Evolutionary conservation across 2,113 vertebrate species (phyloP).

Genomic region (Addax nasomaculatus): DNA sequence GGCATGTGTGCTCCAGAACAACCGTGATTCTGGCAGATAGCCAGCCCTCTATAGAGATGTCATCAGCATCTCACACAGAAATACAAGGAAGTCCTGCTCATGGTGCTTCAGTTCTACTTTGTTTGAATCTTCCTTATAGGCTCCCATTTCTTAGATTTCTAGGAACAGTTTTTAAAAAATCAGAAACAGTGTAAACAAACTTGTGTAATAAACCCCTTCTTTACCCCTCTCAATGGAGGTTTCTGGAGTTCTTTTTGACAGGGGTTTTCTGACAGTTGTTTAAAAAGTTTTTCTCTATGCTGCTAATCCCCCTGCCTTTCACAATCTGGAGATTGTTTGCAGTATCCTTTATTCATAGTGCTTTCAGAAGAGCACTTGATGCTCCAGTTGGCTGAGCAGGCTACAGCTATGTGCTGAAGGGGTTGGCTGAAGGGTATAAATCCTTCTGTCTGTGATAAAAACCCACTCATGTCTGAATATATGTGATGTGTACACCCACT

Average conservation of each 20-base stretch:
- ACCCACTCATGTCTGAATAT: not conserved
- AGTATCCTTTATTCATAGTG: not conserved
- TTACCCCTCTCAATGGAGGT: not conserved
- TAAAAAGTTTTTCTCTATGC: not conserved
- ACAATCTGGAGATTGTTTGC: not conserved
- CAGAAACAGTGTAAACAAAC: not conserved
- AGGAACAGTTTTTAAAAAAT: not conserved
- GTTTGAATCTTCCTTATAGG: slow-evolving; percentile 11
- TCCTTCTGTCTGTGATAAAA: not conserved
- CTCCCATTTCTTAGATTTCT: slow-evolving; percentile 17
- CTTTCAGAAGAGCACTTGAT: not conserved
- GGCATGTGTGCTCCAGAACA: slow-evolving; percentile 34
- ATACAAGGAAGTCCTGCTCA: not conserved
- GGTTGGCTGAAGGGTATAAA: not conserved
- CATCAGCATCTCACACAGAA: slow-evolving; percentile 42
- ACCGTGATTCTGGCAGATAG: slow-evolving; percentile 28
- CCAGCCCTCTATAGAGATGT: slow-evolving; percentile 42
- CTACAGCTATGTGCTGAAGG: not conserved
- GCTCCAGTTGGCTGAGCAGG: not conserved
- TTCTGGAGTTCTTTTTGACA: not conserved
- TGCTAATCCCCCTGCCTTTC: not conserved
- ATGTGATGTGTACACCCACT: not conserved
- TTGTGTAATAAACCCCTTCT: not conserved
- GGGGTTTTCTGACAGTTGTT: not conserved
- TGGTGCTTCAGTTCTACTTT: slow-evolving; percentile 9